Conservation (phyloP, 92 coral and sea anemone species). For the Palythoa grandiflora region DNA sequence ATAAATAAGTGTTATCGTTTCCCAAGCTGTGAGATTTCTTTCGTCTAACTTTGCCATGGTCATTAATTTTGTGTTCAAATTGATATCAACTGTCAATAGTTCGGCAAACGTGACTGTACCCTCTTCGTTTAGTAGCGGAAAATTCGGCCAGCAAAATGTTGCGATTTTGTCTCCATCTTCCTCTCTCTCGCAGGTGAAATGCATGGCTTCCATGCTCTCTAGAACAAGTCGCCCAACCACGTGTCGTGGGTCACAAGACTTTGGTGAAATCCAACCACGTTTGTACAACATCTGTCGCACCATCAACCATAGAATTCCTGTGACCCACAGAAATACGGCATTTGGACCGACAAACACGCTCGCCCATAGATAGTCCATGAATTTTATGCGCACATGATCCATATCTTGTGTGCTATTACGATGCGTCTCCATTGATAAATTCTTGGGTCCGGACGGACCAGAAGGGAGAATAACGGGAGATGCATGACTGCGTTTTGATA, state of each 20-base stretch:
- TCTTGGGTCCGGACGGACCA: constrained; percentile 4
- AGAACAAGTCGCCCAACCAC: constrained; percentile 18
- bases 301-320: neutral
- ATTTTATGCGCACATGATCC: constrained; percentile 13
- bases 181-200: constrained; percentile 12
- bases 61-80: constrained; percentile 4
- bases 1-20: constrained; percentile 3
- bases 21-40: neutral
- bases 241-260: constrained; percentile 4
- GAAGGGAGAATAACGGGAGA: neutral
- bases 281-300: constrained; percentile 5
- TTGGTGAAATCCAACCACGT: constrained; percentile 8
- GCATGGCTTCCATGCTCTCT: constrained; percentile 22
- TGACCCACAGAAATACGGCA: neutral
- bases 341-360: constrained; percentile 28
- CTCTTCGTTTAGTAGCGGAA: constrained; percentile 4
- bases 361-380: neutral
- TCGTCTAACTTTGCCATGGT: constrained; percentile 2
- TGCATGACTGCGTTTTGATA: constrained; percentile 3
- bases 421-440: neutral
- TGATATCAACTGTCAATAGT: constrained; percentile 1
- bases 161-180: constrained; percentile 1
- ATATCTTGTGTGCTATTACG: neutral
- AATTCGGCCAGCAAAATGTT: constrained; percentile 29
- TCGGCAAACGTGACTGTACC: neutral